These are phyloP conservation scores for Myotis yumanensis DNA, from an alignment of 2,113 vertebrate species.

Conservation along the genomic window DNA sequence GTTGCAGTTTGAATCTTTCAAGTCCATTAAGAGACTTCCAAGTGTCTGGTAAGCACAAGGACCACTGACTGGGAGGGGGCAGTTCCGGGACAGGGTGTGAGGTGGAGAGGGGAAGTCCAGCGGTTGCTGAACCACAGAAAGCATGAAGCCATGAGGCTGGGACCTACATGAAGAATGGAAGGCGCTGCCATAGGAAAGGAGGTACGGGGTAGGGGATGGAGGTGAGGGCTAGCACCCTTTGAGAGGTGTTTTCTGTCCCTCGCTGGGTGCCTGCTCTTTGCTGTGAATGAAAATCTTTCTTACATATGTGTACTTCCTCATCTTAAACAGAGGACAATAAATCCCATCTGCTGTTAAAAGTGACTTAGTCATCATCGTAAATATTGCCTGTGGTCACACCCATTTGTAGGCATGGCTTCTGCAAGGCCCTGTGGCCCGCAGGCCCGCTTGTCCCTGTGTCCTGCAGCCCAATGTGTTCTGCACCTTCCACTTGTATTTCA, in stretches of 20 bases:
- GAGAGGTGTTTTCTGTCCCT: not conserved
- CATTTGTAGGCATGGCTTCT: not conserved
- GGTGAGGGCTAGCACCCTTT: not conserved
- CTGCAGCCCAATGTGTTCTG: not conserved
- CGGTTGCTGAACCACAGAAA: not conserved
- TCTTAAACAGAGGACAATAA: not conserved
- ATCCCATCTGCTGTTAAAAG: not conserved
- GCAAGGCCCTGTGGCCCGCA: fast-evolving
- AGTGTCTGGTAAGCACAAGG: not conserved
- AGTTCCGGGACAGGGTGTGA: not conserved
- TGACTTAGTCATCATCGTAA: not conserved
- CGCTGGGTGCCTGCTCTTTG: not conserved
- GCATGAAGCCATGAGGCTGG: not conserved
- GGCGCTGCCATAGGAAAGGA: not conserved
- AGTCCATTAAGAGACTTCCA: not conserved
- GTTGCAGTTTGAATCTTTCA: not conserved
- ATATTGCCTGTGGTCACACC: too few relatives aligned
- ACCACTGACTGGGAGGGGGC: not conserved
- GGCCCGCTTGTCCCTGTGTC: not conserved
- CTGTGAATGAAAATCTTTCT: not conserved
- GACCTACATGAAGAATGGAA: not conserved
- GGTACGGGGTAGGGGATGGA: too few relatives aligned
- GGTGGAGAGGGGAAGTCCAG: not conserved
- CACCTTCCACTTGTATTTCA: not conserved
- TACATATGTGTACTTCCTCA: not conserved